A percentile compares a stretch with the other conserved stretches of the same genome.
These are phyloP conservation scores for Anhinga rufa DNA, from an alignment of 2,113 vertebrate species.

Conservation along the genomic window DNA sequence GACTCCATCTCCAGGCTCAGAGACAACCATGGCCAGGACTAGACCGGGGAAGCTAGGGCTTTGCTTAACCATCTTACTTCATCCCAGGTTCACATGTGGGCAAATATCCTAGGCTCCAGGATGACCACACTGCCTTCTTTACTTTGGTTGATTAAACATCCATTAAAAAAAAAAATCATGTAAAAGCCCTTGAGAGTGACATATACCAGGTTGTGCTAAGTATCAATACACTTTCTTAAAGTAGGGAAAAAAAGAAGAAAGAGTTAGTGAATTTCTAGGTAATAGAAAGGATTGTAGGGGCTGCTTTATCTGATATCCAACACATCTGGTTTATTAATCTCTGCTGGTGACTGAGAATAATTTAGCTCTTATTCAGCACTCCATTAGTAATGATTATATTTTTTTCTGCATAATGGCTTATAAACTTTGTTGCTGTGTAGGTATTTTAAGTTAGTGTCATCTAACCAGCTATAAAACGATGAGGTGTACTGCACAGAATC, in stretches of 20 bases:
- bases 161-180: neutral
- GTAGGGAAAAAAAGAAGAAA: accelerated
- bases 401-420: neutral
- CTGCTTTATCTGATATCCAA: neutral
- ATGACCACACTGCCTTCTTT: neutral
- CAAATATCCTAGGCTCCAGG: neutral
- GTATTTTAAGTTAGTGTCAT: neutral
- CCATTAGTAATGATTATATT: neutral
- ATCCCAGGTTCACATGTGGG: neutral
- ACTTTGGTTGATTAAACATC: neutral
- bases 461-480: neutral
- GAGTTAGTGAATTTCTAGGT: neutral
- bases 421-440: neutral
- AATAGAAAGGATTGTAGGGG: neutral
- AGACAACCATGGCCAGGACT: neutral
- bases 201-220: neutral
- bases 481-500: neutral
- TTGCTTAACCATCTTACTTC: neutral
- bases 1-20: neutral
- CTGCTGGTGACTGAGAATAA: neutral
- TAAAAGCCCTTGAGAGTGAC: neutral
- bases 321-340: neutral
- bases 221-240: neutral
- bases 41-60: neutral
- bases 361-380: neutral